Conservation (phyloP, 2,888 invertebrate genomes). For the Acleris emargana region DNA sequence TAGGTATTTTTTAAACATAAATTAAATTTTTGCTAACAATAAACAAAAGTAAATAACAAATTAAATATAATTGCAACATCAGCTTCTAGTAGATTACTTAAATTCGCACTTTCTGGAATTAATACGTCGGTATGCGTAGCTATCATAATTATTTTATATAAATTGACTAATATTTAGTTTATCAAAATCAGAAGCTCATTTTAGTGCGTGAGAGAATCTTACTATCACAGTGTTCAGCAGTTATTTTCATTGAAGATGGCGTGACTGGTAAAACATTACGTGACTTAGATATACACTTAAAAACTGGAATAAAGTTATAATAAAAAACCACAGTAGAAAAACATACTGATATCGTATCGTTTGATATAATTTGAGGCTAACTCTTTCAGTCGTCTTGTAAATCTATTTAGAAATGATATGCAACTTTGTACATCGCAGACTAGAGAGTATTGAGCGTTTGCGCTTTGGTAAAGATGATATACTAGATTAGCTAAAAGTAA, state of each 20-base stretch:
- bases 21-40: slow-evolving; percentile 44
- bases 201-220: slow-evolving; percentile 58
- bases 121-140: slow-evolving; percentile 24
- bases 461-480: slow-evolving; percentile 11
- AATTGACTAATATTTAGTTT: slow-evolving; percentile 55
- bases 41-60: slow-evolving; percentile 38
- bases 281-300: slow-evolving; percentile 31
- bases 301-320: slow-evolving; percentile 23
- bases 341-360: slow-evolving; percentile 54
- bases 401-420: slow-evolving; percentile 38
- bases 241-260: slow-evolving; percentile 48
- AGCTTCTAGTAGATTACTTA: not conserved
- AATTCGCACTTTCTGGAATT: slow-evolving; percentile 20
- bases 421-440: slow-evolving; percentile 38
- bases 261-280: slow-evolving; percentile 40
- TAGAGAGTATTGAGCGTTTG: slow-evolving; percentile 34
- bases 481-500: slow-evolving; percentile 20
- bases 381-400: slow-evolving; percentile 27
- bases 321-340: slow-evolving; percentile 37
- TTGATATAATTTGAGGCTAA: slow-evolving; percentile 36
- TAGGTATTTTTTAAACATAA: slow-evolving; percentile 38
- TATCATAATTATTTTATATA: slow-evolving; percentile 43
- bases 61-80: not conserved
- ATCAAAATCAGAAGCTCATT: slow-evolving; percentile 57
- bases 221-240: slow-evolving; percentile 61